Percentiles rank a stretch among this genome's conserved stretches.
These are phyloP conservation scores for Epistrophe eligans DNA, from an alignment of 2,888 invertebrate genomes.

Conservation along the genomic window DNA sequence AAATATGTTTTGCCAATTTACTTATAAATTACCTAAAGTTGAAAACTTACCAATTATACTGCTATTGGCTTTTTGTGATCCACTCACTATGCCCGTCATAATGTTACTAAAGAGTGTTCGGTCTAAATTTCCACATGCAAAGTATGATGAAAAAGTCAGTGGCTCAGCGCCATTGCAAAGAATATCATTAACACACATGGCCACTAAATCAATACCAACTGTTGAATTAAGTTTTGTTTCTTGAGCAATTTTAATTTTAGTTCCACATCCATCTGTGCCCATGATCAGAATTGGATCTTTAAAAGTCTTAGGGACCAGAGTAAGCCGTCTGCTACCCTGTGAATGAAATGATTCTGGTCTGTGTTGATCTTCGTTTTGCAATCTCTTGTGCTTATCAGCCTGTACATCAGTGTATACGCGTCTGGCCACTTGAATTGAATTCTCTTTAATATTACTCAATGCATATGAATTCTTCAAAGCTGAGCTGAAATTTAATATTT, in stretches of 20 bases:
- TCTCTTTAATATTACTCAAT: conserved; percentile 78
- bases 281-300: conserved; percentile 94
- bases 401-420: background rate
- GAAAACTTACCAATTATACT: conserved; percentile 90
- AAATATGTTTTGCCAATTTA: too few relatives aligned
- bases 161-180: conserved; percentile 98
- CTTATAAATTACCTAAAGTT: background rate
- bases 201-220: conserved; percentile 97
- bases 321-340: conserved; percentile 81
- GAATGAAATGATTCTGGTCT: conserved; percentile 79
- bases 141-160: conserved; percentile 97
- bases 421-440: background rate
- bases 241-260: conserved; percentile 97
- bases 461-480: conserved; percentile 85
- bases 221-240: conserved; percentile 89
- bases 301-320: conserved; percentile 81
- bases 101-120: conserved; percentile 87
- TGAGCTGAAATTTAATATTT: conserved; percentile 89
- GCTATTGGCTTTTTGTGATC: conserved; percentile 92
- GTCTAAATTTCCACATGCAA: conserved; percentile 93
- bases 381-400: conserved; percentile 21
- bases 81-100: conserved; percentile 89
- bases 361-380: conserved; percentile 51
- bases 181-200: conserved; percentile 99
- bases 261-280: conserved; percentile 99